A percentile compares a stretch with the other conserved stretches of the same genome.
phyloP scores from a whole-genome alignment of 2,113 vertebrate genomes.

The Cricetomys ansorgei region DNA sequence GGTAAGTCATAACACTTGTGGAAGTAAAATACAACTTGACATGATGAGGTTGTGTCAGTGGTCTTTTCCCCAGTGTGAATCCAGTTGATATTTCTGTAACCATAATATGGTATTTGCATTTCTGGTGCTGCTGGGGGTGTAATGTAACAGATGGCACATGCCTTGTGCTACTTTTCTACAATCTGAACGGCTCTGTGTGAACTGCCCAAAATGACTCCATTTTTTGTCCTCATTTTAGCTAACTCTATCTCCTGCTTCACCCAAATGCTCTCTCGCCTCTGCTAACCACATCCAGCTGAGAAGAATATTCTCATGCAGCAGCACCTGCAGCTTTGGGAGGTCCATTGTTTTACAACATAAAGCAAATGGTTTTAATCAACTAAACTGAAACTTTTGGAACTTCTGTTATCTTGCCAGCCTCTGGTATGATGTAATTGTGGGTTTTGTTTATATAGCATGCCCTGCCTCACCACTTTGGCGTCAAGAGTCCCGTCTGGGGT shows the following conservation, averaged over 20 bases:
- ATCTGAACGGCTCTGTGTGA: neutral
- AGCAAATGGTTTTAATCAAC: neutral
- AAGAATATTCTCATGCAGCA: neutral
- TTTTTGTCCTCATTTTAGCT: slow-evolving; percentile 6
- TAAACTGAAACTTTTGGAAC: neutral
- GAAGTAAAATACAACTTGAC: neutral
- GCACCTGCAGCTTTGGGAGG: neutral
- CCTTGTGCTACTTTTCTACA: neutral
- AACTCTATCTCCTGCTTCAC: neutral
- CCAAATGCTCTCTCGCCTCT: neutral
- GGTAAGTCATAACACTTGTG: neutral
- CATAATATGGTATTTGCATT: neutral
- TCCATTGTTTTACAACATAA: neutral
- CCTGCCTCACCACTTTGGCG: neutral
- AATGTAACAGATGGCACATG: neutral
- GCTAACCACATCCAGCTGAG: neutral
- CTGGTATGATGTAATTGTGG: neutral
- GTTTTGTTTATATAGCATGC: neutral
- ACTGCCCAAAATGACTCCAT: neutral
- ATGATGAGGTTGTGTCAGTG: neutral
- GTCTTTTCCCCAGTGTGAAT: neutral
- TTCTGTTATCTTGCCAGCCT: neutral
- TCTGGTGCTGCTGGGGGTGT: neutral
- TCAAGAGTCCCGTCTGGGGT: neutral
- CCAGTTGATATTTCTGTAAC: neutral